These are phyloP conservation scores for Lemur catta DNA, from an alignment of 2,797 vertebrate genomes.

Conservation along the genomic window DNA sequence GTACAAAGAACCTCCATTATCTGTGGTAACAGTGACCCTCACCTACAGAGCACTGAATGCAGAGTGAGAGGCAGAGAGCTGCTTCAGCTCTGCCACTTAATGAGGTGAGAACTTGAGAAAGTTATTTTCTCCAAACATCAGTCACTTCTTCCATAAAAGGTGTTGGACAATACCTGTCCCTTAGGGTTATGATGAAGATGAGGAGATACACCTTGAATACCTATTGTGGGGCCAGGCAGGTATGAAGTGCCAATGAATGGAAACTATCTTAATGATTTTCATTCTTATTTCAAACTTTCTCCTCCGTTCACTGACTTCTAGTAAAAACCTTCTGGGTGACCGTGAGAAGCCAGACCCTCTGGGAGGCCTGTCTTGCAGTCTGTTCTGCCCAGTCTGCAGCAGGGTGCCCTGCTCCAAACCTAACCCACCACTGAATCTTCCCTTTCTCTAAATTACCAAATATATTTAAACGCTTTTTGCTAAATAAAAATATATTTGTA, in stretches of 20 bases:
- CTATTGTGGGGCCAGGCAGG: background rate
- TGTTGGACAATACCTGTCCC: background rate
- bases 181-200: background rate
- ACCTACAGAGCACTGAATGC: background rate
- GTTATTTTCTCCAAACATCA: background rate
- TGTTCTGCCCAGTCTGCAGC: background rate
- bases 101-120: background rate
- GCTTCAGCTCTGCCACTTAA: background rate
- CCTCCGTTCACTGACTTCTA: background rate
- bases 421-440: background rate
- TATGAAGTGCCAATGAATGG: background rate
- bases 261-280: background rate
- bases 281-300: background rate
- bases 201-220: background rate
- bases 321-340: background rate
- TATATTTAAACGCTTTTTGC: background rate
- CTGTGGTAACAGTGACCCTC: background rate
- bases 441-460: background rate
- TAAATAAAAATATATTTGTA: background rate
- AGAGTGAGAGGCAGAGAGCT: background rate
- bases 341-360: background rate
- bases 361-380: background rate
- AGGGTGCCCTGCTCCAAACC: rapidly evolving
- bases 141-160: background rate
- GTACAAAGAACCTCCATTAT: background rate